These are phyloP conservation scores for Nothoprocta pentlandii DNA, from an alignment of 2,113 vertebrate genomes.

Conservation along the genomic window DNA sequence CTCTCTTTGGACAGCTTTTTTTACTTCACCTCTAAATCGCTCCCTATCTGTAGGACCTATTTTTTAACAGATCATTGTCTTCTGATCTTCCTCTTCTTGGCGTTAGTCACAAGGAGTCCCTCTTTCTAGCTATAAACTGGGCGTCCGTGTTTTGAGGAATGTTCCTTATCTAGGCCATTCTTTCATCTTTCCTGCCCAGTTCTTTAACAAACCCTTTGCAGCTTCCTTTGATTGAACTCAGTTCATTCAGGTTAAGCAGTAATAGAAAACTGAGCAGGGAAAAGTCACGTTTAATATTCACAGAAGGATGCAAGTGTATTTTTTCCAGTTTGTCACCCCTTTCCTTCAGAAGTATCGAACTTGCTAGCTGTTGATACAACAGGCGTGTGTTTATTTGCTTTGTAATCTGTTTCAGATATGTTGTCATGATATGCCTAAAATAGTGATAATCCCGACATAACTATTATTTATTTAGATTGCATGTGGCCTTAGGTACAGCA, in stretches of 20 bases:
- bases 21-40: background rate
- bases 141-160: background rate
- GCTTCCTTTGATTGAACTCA: slow-evolving; percentile 46
- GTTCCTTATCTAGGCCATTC: slow-evolving; percentile 48
- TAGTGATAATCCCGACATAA: background rate
- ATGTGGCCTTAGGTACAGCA: background rate
- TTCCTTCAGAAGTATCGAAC: slow-evolving; percentile 20
- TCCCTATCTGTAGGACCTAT: background rate
- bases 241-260: slow-evolving; percentile 13
- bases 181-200: slow-evolving; percentile 42
- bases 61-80: slow-evolving; percentile 10
- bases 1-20: background rate
- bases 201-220: slow-evolving; percentile 31
- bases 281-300: slow-evolving; percentile 27
- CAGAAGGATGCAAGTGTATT: slow-evolving; percentile 1
- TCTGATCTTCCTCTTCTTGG: slow-evolving; percentile 21
- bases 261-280: slow-evolving; percentile 41
- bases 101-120: background rate
- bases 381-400: background rate
- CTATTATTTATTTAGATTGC: background rate
- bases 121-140: background rate
- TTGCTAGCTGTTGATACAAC: background rate
- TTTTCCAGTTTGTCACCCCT: slow-evolving; percentile 18
- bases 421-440: background rate
- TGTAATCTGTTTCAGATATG: background rate